Evolutionary conservation across 2,113 vertebrate species (phyloP), one percentile per base, ranked within the genome.

Genomic region (Leucoraja erinaceus): DNA sequence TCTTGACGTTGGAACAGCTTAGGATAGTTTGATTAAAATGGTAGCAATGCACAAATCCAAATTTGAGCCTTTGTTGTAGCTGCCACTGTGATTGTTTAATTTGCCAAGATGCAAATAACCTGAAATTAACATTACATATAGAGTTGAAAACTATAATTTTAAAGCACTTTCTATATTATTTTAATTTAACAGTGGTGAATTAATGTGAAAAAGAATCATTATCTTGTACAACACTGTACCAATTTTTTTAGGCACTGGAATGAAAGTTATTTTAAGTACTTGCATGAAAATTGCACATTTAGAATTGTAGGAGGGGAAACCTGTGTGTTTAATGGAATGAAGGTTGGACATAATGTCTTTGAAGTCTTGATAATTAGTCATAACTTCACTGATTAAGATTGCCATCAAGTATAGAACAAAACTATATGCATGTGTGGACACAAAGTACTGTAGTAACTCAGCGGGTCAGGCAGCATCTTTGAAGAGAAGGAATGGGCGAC

Each of bases 271-370:
- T 63, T 72, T 25, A 54, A 74, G 33, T 25, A 72, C 68, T 74
- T 91, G 90, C 90, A 91, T 74, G 90, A 91, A 54, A 91, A 72
- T 91, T 91, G 90, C 90, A 91, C 90, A 91, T 91, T 63, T 74
- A 91, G 38, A 91, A 47, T 72, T 38, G 63, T 54, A 91, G 3
- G 28, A 70, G 72, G 70, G 9, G 54, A 72, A 54, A 91, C 47
- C 59, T 63, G 18, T 61, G 28, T 88, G 83, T 63, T 88, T 63
- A 66, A 88, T 63, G 5, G 59, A 88, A 61, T 9, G 56, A 59
- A 22, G 14, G 22, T 56, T 86, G 54, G 54, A 25, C 56, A 4
- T 61, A 25, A 86, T 61, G n/a, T n/a, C 28, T 86, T 86, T 25
- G 61, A 86, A 8, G 12, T 66, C n/a, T 61, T 88, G 83, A 88